Conservation (phyloP, 1,140 invertebrate genomes). For the Anastrepha obliqua region DNA sequence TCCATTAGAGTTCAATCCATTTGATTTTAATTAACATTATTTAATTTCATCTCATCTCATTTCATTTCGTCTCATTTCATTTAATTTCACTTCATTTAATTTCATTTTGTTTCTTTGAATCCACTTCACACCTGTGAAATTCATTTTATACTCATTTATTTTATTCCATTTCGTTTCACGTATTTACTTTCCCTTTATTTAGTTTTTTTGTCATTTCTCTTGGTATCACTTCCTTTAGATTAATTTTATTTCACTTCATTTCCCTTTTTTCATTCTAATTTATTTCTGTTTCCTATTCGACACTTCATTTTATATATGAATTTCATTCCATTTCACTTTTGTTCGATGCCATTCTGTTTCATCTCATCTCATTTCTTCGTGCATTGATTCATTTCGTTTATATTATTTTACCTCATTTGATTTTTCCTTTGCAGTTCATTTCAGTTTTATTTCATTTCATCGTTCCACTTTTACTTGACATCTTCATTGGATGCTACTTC, state of each 20-base stretch:
- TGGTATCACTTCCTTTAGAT: not conserved
- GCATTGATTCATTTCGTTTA: too few species aligned
- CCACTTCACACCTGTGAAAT: not conserved
- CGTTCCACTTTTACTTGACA: not conserved
- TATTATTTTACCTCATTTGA: too few species aligned
- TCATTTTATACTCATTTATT: not conserved
- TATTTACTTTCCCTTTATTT: not conserved
- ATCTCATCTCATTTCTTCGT: too few species aligned
- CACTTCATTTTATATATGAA: too few species aligned
- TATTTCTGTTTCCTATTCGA: not conserved
- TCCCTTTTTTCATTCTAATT: not conserved
- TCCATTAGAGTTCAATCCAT: not conserved
- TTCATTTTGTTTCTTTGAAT: not conserved
- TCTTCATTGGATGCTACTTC: not conserved
- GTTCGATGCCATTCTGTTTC: too few species aligned
- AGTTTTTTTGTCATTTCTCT: not conserved
- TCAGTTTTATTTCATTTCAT: too few species aligned
- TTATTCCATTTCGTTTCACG: not conserved
- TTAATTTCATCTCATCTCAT: not conserved
- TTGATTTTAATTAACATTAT: not conserved
- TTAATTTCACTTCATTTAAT: too few species aligned
- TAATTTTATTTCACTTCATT: not conserved
- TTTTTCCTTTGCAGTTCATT: too few species aligned
- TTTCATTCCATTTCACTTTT: too few species aligned
- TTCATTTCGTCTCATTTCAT: too few species aligned